These are phyloP conservation scores for Idaea dimidiata DNA, from an alignment of 2,888 invertebrate genomes.

Conservation along the genomic window DNA sequence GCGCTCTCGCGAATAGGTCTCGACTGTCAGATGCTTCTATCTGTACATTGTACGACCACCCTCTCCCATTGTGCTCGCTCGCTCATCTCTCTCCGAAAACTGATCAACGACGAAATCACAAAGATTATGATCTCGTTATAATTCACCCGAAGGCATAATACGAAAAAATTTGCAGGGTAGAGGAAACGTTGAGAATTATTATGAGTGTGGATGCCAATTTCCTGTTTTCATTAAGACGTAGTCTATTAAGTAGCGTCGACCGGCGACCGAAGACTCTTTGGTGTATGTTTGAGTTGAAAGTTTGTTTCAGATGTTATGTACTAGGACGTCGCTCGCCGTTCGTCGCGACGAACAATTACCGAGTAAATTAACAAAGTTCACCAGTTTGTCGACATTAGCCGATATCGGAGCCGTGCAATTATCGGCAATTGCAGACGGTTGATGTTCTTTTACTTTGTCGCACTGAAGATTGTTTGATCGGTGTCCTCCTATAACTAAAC, in stretches of 20 bases:
- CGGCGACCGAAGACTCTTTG: background rate
- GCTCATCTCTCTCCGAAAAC: background rate
- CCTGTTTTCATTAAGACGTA: background rate
- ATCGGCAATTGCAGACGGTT: background rate
- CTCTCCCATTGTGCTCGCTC: background rate
- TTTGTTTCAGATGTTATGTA: too few relatives aligned
- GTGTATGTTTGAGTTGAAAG: too few relatives aligned
- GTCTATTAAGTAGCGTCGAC: background rate
- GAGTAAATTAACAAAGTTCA: background rate
- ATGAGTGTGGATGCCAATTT: background rate
- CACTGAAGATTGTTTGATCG: background rate
- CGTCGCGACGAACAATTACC: background rate
- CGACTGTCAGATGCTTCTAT: background rate
- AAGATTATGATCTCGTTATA: background rate
- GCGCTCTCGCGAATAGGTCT: conserved; percentile 9
- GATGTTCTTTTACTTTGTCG: background rate
- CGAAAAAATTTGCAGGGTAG: background rate
- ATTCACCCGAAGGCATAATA: background rate
- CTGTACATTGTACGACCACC: background rate
- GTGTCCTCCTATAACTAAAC: background rate
- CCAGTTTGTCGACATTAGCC: background rate
- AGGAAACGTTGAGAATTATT: background rate
- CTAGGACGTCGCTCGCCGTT: background rate
- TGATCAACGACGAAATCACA: background rate
- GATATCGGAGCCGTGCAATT: background rate